These are phyloP conservation scores for Silurus meridionalis DNA, from an alignment of 2,113 vertebrate species.

Conservation along the genomic window DNA sequence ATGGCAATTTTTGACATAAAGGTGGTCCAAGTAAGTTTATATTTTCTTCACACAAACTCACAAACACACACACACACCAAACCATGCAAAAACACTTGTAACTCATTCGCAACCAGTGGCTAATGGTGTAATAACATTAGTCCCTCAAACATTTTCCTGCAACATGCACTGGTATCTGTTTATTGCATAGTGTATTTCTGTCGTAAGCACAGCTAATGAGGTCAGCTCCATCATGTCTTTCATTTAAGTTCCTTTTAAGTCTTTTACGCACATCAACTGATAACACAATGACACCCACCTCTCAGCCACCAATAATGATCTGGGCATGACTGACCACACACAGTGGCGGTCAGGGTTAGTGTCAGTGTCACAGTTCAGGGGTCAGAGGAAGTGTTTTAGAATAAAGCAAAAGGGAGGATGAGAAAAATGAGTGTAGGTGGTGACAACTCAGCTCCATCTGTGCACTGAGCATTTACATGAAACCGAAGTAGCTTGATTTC, in stretches of 20 bases:
- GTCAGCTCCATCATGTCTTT: constrained; percentile 9
- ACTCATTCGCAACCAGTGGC: constrained; percentile 6
- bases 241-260: constrained; percentile 13
- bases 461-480: constrained; percentile 45
- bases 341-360: constrained; percentile 53
- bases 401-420: constrained; percentile 34
- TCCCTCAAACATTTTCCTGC: constrained; percentile 4
- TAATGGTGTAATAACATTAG: neutral
- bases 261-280: neutral
- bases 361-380: constrained; percentile 64
- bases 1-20: neutral
- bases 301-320: constrained; percentile 18
- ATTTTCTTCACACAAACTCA: constrained; percentile 33
- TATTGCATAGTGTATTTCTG: neutral
- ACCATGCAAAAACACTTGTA: constrained; percentile 40
- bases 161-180: neutral
- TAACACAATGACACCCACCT: constrained; percentile 10
- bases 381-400: constrained; percentile 67
- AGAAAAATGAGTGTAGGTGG: constrained; percentile 50
- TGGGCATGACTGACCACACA: constrained; percentile 34
- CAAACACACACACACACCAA: constrained; percentile 18
- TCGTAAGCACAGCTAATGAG: neutral
- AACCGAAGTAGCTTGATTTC: constrained; percentile 43
- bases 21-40: neutral
- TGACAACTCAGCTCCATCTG: constrained; percentile 69